Conservation (phyloP, 2,888 invertebrate genomes). For the Caenorhabditis uteleia region DNA sequence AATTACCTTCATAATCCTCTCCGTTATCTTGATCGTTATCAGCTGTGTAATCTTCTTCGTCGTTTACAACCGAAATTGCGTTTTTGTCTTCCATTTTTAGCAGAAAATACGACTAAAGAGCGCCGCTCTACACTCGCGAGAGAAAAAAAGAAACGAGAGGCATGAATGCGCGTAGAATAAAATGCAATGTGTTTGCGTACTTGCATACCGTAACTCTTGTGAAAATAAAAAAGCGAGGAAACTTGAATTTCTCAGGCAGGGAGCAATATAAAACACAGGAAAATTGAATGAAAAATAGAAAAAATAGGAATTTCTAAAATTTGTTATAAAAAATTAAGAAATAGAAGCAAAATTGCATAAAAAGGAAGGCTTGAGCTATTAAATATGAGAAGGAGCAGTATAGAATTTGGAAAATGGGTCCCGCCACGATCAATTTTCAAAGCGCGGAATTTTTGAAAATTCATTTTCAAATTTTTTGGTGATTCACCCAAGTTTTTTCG, state of each 20-base stretch:
- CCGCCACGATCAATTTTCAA: too few relatives aligned
- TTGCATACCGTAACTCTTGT: conserved; percentile 3
- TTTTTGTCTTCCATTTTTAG: conserved; percentile 29
- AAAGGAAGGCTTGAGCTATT: not conserved
- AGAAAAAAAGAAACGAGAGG: not conserved
- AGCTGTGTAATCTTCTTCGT: conserved; percentile 45
- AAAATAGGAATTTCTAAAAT: conserved; percentile 1
- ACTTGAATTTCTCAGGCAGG: not conserved
- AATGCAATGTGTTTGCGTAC: conserved; percentile 8
- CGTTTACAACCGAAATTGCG: conserved; percentile 22
- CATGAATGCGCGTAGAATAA: conserved; percentile 12
- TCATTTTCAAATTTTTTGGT: too few relatives aligned
- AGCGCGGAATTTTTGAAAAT: too few relatives aligned
- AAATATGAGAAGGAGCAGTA: not conserved
- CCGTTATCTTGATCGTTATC: conserved; percentile 50
- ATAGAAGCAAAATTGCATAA: not conserved
- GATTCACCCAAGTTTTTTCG: too few relatives aligned
- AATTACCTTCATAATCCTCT: conserved; percentile 59
- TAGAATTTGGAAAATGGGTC: not conserved
- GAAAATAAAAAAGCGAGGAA: not conserved
- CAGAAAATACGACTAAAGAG: not conserved
- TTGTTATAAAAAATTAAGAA: not conserved
- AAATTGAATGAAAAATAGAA: too few relatives aligned
- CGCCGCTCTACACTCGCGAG: not conserved
- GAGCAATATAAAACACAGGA: too few relatives aligned